These are phyloP conservation scores for Miltochrista miniata DNA, from an alignment of 2,888 invertebrate genomes.

Conservation along the genomic window DNA sequence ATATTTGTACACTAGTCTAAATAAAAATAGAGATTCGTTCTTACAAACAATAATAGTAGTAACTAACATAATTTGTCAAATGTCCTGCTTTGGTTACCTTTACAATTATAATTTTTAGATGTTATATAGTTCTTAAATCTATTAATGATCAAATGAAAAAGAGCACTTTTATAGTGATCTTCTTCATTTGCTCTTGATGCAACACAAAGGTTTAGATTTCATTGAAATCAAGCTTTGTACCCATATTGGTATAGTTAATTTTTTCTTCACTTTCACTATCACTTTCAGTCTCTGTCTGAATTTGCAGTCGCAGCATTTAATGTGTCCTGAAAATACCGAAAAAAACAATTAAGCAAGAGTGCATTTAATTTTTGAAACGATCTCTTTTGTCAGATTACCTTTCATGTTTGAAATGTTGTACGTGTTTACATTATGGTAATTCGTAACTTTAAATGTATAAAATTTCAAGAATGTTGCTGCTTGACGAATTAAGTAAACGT, in stretches of 20 bases:
- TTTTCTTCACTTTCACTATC: constrained; percentile 9
- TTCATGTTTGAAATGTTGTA: too few species aligned
- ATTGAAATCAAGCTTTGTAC: neutral
- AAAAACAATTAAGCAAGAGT: neutral
- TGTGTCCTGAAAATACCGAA: constrained; percentile 47
- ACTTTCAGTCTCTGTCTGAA: constrained; percentile 20
- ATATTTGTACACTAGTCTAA: constrained; percentile 16
- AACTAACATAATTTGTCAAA: constrained; percentile 12
- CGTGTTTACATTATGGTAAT: too few species aligned
- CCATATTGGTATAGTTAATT: neutral
- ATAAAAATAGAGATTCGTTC: neutral
- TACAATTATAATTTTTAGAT: constrained; percentile 29
- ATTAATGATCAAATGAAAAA: constrained; percentile 62
- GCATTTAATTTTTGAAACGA: neutral
- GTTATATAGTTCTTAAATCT: constrained; percentile 13
- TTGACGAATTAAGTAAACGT: too few species aligned
- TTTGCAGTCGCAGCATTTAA: constrained; percentile 45
- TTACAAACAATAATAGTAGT: neutral
- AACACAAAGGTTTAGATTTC: constrained; percentile 2
- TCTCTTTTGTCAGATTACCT: too few species aligned
- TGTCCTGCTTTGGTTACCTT: constrained; percentile 58
- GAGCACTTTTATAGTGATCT: constrained; percentile 51
- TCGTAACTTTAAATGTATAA: too few species aligned
- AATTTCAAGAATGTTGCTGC: too few species aligned
- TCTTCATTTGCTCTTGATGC: constrained; percentile 55